Conservation (phyloP, 2,113 vertebrate genomes). For the Megalops atlanticus region DNA sequence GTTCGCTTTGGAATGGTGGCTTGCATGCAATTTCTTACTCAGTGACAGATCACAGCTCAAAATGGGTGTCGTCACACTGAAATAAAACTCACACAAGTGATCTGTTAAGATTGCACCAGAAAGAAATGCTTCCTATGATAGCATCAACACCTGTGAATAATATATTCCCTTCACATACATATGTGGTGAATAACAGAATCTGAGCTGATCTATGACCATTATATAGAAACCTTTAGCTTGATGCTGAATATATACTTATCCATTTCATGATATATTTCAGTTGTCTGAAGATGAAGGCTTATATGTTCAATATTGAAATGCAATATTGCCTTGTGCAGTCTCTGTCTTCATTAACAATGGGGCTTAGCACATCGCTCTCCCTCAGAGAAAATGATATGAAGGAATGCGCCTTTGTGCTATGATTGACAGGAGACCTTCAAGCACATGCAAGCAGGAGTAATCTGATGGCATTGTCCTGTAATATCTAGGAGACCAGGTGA, state of each 20-base stretch:
- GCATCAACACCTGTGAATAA: not conserved
- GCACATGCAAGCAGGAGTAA: not conserved
- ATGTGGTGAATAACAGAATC: too few relatives aligned
- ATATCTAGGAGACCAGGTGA: not conserved
- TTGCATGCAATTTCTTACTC: not conserved
- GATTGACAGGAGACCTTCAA: slow-evolving; percentile 13
- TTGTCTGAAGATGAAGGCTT: too few relatives aligned
- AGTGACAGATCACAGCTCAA: not conserved
- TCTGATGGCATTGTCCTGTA: not conserved
- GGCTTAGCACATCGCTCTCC: not conserved
- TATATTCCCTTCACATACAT: too few relatives aligned
- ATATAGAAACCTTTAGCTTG: too few relatives aligned
- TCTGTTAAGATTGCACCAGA: not conserved
- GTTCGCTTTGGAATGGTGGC: not conserved
- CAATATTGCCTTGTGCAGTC: too few relatives aligned
- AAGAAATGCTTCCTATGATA: not conserved
- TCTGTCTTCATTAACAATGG: too few relatives aligned
- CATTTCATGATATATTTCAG: too few relatives aligned
- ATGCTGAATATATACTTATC: too few relatives aligned
- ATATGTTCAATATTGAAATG: too few relatives aligned
- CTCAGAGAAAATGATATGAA: not conserved
- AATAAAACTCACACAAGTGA: not conserved
- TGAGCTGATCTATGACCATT: too few relatives aligned
- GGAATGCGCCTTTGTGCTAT: not conserved
- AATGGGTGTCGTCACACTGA: not conserved